A percentile compares a stretch with the other conserved stretches of the same genome.
These are phyloP conservation scores for Nycteola revayana DNA, from an alignment of 2,888 invertebrate species.

Conservation along the genomic window DNA sequence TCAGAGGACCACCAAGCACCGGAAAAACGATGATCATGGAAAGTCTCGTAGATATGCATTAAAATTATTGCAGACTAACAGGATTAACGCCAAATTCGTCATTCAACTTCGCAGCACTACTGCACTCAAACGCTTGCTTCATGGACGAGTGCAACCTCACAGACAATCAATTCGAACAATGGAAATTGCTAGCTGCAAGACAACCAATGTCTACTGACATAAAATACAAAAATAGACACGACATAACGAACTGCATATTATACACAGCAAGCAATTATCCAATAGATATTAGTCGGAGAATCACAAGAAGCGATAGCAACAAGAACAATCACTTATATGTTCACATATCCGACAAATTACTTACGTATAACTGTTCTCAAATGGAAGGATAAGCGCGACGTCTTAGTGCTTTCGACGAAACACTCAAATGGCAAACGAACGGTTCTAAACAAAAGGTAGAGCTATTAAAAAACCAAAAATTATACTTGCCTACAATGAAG, in stretches of 20 bases:
- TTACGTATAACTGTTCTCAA: conserved; percentile 19
- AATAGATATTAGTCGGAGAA: too few species aligned
- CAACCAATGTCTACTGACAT: conserved; percentile 29
- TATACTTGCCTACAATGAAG: conserved; percentile 6
- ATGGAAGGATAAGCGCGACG: too few species aligned
- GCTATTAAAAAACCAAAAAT: conserved; percentile 2
- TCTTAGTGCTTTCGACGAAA: conserved; percentile 23
- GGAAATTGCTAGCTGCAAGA: conserved; percentile 34
- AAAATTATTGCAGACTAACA: conserved; percentile 24
- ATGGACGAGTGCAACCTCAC: conserved; percentile 40
- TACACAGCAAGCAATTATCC: too few species aligned
- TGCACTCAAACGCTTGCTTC: conserved; percentile 33
- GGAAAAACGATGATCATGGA: too few species aligned
- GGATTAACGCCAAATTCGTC: conserved; percentile 24
- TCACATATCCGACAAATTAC: too few species aligned
- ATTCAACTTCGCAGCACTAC: conserved; percentile 29
- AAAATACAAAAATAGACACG: conserved; percentile 20
- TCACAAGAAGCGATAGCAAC: too few species aligned
- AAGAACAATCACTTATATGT: too few species aligned
- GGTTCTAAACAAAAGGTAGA: conserved; percentile 2
- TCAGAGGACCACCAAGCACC: too few species aligned
- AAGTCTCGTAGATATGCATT: too few species aligned
- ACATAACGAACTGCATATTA: too few species aligned
- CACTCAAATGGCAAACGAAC: conserved; percentile 9
- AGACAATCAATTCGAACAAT: conserved; percentile 39